Conservation (phyloP, 2,888 invertebrate species). For the Campopleginae sp. region DNA sequence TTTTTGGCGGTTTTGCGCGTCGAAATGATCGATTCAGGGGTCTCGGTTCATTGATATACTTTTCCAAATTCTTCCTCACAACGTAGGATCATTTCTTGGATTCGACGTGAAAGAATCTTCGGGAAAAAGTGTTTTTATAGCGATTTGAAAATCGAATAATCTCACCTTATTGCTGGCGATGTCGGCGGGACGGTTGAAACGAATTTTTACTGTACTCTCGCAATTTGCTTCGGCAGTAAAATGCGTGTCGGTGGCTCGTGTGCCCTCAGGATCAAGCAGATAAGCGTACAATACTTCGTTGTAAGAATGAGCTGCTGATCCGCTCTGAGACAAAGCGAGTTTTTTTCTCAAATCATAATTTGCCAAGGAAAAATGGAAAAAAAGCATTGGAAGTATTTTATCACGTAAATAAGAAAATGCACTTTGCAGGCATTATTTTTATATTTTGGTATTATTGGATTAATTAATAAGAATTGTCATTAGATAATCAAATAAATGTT, state of each 20-base stretch:
- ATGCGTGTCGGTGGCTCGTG: conserved; percentile 92
- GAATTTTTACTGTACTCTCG: conserved; percentile 90
- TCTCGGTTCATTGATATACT: too few relatives aligned
- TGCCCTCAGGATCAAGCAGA: conserved; percentile 91
- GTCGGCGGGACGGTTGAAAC: conserved; percentile 92
- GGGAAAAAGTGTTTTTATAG: neutral
- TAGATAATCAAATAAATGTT: too few relatives aligned
- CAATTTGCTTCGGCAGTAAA: conserved; percentile 91
- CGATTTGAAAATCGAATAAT: neutral
- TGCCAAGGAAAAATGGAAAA: neutral
- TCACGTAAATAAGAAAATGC: neutral
- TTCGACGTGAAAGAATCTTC: too few relatives aligned
- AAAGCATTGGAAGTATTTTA: neutral
- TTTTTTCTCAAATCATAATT: neutral
- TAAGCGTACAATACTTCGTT: conserved; percentile 93
- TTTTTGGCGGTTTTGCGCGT: too few relatives aligned
- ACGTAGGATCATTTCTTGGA: too few relatives aligned
- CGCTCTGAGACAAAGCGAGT: neutral
- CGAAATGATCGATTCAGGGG: too few relatives aligned
- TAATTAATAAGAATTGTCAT: too few relatives aligned
- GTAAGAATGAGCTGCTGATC: conserved; percentile 83
- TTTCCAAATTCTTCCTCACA: too few relatives aligned
- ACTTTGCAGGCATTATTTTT: too few relatives aligned
- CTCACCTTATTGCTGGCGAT: conserved; percentile 90
- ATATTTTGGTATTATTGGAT: too few relatives aligned